Percentiles rank a stretch among this genome's conserved stretches.
Conservation (phyloP, 2,888 invertebrate species). For the Oxyteleia sp. region DNA sequence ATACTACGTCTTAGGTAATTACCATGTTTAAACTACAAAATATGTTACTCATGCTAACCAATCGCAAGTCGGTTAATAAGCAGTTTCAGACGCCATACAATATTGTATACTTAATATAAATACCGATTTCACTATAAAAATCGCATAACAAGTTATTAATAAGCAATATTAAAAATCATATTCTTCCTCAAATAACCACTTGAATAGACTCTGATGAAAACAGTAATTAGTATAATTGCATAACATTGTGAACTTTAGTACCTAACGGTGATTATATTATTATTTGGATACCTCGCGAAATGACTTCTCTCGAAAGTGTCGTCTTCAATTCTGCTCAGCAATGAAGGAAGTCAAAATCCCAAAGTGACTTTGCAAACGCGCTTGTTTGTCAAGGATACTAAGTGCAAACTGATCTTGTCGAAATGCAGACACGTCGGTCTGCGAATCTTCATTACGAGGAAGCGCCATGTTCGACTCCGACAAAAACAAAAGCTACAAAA, state of each 20-base stretch:
- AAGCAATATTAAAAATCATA: no score
- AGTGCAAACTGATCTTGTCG: slow-evolving; percentile 69
- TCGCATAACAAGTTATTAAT: no score
- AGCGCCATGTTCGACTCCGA: slow-evolving; percentile 51
- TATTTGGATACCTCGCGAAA: slow-evolving; percentile 17
- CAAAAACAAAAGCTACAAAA: slow-evolving; percentile 56
- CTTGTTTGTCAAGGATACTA: slow-evolving; percentile 59
- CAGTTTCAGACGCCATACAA: no score
- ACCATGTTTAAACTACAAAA: no score
- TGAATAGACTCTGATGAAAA: not conserved
- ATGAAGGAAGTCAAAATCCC: slow-evolving; percentile 50
- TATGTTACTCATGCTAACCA: no score
- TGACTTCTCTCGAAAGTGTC: slow-evolving; percentile 26
- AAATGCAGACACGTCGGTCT: slow-evolving; percentile 58
- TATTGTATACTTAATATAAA: no score
- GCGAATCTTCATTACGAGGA: slow-evolving; percentile 74
- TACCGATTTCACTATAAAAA: no score
- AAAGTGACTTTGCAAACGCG: slow-evolving; percentile 45
- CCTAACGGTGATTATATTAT: slow-evolving; percentile 9
- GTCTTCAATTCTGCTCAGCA: slow-evolving; percentile 23
- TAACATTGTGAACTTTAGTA: not conserved
- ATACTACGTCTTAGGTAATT: no score
- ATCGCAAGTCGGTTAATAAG: no score
- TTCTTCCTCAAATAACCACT: not conserved
- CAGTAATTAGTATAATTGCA: not conserved